Evolutionary conservation across 2,888 invertebrate species (phyloP).

Genomic region (Frankliniella fusca): DNA sequence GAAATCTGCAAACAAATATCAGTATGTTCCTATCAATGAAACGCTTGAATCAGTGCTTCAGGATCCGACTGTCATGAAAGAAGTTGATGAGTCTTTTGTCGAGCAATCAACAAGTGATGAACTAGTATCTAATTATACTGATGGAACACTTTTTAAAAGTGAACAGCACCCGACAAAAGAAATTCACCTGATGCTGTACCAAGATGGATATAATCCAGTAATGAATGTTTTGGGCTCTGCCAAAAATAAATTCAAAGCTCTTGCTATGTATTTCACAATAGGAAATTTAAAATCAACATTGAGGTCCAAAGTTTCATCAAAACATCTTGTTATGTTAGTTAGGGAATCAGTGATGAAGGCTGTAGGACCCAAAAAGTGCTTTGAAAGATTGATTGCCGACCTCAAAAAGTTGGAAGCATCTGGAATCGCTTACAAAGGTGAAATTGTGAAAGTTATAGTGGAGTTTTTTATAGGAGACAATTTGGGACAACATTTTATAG

Average conservation of each 20-base stretch:
- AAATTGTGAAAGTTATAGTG: neutral
- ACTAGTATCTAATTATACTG: neutral
- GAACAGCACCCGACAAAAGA: neutral
- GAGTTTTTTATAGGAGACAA: neutral
- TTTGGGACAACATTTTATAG: neutral
- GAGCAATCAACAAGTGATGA: neutral
- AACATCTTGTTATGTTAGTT: neutral
- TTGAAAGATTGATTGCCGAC: neutral
- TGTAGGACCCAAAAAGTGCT: neutral
- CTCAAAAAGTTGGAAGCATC: neutral
- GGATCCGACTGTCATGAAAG: neutral
- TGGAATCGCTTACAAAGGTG: neutral
- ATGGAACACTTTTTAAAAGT: neutral
- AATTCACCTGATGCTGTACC: neutral
- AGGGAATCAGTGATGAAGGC: neutral
- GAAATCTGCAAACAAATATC: neutral
- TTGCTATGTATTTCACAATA: neutral
- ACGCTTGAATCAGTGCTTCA: neutral
- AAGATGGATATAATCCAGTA: neutral
- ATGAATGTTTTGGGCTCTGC: neutral
- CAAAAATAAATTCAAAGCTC: neutral
- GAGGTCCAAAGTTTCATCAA: neutral
- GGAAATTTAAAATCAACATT: neutral
- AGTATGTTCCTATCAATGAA: neutral
- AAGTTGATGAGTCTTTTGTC: neutral